Base-by-base conservation (phyloP, 1,140 invertebrate species). In the Ectropis grisescens region DNA sequence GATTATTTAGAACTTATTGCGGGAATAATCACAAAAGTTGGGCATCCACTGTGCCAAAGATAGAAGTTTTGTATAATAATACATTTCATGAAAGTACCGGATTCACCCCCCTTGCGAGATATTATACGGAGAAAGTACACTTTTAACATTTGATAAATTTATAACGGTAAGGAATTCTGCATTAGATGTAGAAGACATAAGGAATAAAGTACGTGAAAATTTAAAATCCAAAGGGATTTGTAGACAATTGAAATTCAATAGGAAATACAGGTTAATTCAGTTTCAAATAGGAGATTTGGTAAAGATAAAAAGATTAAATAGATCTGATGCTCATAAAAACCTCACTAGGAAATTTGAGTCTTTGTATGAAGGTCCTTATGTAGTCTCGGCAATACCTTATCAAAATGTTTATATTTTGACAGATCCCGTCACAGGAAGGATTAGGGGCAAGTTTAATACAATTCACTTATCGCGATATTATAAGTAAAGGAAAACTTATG, bases 71-170 rank as follows among this genome's bases (percentile, higher is more conserved):
- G 1, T 60, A 74, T 22, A 83, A 82, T 42, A 52, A 53, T 3
- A 48, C 64, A 4, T 40, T 45, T 8, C 72, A 82, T 41, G 28
- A 38, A 9, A 57, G 46, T 9, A 81, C 62, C 0, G 50, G 58
- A 0, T 65, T 33, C 29, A 53, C 78, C 81, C 78, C 81, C 0
- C 16, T 19, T 57, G 31, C 28, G 54, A 74, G 33, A 36, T 82
- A 1, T 16, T 78, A 9, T 66, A 47, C 41, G 71, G 75, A 8
- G 24, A 34, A 19, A 1, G 11, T 23, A 10, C 16, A 3, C 3
- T 4, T 4, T 19, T 19, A 19, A 19, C 16, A 19, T 19, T 19
- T 19, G 16, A 19, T 19, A 19, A 19, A 8, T 3, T 19, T 19
- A 4, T 19, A 8, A 8, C 3, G 8, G 16, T 19, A 4, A 19